Conservation (phyloP, 2,797 vertebrate species). For the Poecile montanus region DNA sequence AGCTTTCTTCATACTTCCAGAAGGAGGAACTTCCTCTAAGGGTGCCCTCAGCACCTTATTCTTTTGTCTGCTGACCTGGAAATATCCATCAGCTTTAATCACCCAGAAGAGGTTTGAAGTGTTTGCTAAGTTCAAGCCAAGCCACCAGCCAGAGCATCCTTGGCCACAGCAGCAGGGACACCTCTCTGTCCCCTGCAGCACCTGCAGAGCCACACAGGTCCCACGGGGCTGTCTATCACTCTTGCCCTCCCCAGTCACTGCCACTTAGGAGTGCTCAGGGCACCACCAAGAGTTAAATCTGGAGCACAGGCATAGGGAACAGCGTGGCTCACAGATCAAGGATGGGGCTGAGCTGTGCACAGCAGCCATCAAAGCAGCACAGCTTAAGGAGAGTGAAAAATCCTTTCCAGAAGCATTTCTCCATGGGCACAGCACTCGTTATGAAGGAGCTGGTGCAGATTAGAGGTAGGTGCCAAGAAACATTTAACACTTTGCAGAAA, state of each 20-base stretch:
- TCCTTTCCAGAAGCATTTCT: background rate
- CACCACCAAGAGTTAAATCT: background rate
- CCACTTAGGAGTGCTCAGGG: background rate
- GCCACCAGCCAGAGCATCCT: background rate
- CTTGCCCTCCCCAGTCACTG: background rate
- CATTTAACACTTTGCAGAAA: background rate
- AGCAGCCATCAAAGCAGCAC: background rate
- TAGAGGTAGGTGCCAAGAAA: background rate
- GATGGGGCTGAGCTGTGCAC: background rate
- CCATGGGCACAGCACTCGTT: background rate
- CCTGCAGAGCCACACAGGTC: background rate
- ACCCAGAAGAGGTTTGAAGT: background rate
- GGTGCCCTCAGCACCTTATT: background rate
- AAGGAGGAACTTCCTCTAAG: background rate
- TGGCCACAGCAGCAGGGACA: background rate
- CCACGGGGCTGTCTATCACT: fast-evolving
- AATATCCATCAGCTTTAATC: constrained; percentile 4
- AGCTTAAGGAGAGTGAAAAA: background rate
- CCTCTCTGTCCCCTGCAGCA: background rate
- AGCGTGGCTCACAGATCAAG: background rate
- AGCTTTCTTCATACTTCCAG: background rate
- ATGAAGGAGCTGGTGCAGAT: background rate
- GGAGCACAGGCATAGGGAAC: background rate
- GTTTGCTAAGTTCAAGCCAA: background rate
- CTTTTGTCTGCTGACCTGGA: background rate